Evolutionary conservation across 2,797 vertebrate genomes (phyloP), one percentile per base, ranked within the genome.

Genomic region (Tarsius wallacei): DNA sequence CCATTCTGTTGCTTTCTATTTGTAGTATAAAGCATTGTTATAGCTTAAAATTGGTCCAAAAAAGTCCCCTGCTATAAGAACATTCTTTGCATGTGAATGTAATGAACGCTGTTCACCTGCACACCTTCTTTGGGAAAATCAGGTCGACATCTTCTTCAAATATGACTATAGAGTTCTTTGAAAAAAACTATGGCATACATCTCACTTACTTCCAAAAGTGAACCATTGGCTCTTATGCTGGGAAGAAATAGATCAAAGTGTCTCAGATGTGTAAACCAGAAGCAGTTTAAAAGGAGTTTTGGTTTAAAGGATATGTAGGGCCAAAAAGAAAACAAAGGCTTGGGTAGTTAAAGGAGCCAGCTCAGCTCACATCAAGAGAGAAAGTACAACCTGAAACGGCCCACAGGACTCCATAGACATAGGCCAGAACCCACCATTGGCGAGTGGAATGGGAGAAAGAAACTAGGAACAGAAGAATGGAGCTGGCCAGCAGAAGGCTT

Each of bases 291-390:
- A 80, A 81, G 53, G 73, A 90, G 47, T 26, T 90, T 93, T 74
- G 94, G 47, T 83, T 94, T 95, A 88, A 96, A 96, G 53, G 61
- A 78, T 87, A 81, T 55, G 85, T 76, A 80, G 22, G 42, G 17
- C 90, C 86, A 85, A 95, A 97, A 97, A 89, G 77, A 97, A 97
- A 97, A 93, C 59, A 94, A 71, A 94, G 87, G 84, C 73, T 93
- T 42, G 31, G 17, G 26, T 93, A 96, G 93, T 76, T 92, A 49
- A 77, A 97, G 19, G 70, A 93, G 21, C 87, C 76, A 74, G 17
- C 49, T 95, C 22, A 74, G 76, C 61, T 77, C 89, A 82, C 19
- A 90, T 89, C 31, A 63, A 82, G 53, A 86, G 24, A 92, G 31
- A 94, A 96, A 93, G 28, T 76, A 59, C 33, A 92, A 33, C 63